Percentiles rank a stretch among this genome's conserved stretches.
Conservation (phyloP, 2,113 vertebrate genomes). For the Aptenodytes patagonicus region DNA sequence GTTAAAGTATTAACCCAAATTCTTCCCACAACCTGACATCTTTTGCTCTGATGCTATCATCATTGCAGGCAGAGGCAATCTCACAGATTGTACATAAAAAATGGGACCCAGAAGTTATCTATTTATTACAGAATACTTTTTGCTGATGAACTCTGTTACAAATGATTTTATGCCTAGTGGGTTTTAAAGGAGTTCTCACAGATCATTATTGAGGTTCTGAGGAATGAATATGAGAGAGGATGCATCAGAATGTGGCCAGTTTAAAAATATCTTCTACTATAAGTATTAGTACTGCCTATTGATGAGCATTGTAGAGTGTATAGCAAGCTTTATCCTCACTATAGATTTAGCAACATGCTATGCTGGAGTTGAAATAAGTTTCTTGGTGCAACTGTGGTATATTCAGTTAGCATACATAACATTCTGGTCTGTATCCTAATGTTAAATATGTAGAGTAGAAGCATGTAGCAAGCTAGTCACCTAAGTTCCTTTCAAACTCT, state of each 20-base stretch:
- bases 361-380: background rate
- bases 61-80: background rate
- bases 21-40: background rate
- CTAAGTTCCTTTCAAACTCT: background rate
- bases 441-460: background rate
- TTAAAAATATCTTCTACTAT: background rate
- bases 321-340: background rate
- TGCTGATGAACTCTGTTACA: background rate
- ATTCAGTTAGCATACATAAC: background rate
- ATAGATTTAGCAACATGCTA: background rate
- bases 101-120: background rate
- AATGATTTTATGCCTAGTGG: constrained; percentile 27
- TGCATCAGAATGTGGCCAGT: background rate
- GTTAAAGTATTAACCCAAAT: background rate
- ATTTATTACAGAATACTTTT: constrained; percentile 3
- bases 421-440: background rate
- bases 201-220: background rate
- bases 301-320: background rate
- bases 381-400: background rate
- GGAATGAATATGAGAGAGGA: background rate
- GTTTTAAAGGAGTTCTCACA: constrained; percentile 23
- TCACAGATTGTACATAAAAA: background rate
- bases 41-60: background rate
- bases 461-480: background rate
- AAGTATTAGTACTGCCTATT: background rate